Evolutionary conservation across 2,888 invertebrate genomes (phyloP).

Genomic region (Empis stercorea): DNA sequence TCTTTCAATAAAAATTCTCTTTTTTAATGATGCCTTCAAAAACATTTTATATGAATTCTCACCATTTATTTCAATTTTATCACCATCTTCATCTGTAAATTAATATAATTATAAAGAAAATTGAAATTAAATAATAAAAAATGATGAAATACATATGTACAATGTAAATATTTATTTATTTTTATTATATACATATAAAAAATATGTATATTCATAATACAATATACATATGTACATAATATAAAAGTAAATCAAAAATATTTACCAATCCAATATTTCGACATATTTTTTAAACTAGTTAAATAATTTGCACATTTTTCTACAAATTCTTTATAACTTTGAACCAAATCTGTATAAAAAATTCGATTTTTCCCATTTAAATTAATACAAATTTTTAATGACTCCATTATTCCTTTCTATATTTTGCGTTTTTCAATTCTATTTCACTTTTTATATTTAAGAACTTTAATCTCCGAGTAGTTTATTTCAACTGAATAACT

Average conservation of each 20-base stretch:
- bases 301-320: not conserved
- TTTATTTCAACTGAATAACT: too few relatives aligned
- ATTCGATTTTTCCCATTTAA: too few relatives aligned
- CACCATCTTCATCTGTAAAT: constrained; percentile 22
- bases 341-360: not conserved
- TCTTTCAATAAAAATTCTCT: constrained; percentile 10
- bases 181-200: too few relatives aligned
- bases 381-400: not conserved
- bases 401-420: not conserved
- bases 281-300: not conserved
- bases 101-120: not conserved
- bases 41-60: constrained; percentile 27
- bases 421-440: not conserved
- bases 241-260: not conserved
- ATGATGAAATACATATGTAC: not conserved
- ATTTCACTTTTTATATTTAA: too few relatives aligned
- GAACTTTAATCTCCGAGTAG: too few relatives aligned
- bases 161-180: too few relatives aligned
- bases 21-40: constrained; percentile 12
- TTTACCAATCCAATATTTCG: constrained; percentile 2
- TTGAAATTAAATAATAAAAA: not conserved
- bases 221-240: not conserved
- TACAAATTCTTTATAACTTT: not conserved
- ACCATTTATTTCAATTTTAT: constrained; percentile 27
- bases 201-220: too few relatives aligned